Base-by-base conservation (phyloP, 2,888 invertebrate genomes). In the Laothoe populi region DNA sequence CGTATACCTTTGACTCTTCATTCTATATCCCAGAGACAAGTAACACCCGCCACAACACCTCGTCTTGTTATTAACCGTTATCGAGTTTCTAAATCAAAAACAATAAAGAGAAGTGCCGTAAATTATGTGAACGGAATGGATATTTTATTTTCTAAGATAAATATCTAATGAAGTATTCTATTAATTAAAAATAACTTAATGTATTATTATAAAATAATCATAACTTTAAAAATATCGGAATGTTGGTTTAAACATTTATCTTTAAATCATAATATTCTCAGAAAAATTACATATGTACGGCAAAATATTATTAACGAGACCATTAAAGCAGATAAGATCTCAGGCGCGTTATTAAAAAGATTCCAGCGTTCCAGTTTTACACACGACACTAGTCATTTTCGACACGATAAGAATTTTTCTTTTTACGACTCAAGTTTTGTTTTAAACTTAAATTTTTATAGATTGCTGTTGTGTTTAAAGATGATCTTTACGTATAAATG, bases 181-280 rank as follows among this genome's bases (percentile, higher is more conserved):
- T 76, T 77, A 77, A 77, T 76, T 76, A 76, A 74, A 71, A 75
- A 63, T 64, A 64, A 64, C 60, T 48, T 64, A 60, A 66, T 72
- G 70, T 19, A 44, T 44, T 44, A 66, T 60, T 68, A 68, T 69
- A 66, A 72, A 71, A 75, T 65, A 72, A 68, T 73, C 74, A 74
- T 74, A 72, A 69, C 72, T 71, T 68, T 63, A 44, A 64, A 59
- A 57, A 38, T 65, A 70, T 70, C 63, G 66, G 62, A 66, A 66
- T 66, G 65, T 66, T 67, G 49, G 40, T 40, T 48, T 21, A 48
- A n/a, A 53, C 26, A 61, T 61, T 65, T 71, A 69, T 72, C 74
- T 67, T 40, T 21, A 31, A 68, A 62, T 71, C 69, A 46, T 24
- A 53, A 60, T 63, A 69, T 75, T 75, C 70, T 69, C 38, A 59